These are phyloP conservation scores for Pan paniscus DNA, from an alignment of 2,113 vertebrate species.

Conservation along the genomic window DNA sequence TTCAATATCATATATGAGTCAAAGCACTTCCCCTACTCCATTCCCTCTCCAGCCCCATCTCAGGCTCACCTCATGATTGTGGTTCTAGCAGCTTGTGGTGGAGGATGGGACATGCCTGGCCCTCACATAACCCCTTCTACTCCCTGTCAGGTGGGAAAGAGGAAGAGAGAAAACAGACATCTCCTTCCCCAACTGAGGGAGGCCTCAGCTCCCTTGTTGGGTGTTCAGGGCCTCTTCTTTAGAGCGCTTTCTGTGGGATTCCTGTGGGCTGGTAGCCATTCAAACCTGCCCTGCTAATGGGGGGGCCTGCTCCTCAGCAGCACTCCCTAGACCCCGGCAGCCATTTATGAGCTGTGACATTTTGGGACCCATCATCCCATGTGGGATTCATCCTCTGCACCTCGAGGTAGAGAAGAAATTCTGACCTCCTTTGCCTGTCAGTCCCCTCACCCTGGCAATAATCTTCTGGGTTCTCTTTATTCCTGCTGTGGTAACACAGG, in stretches of 20 bases:
- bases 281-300: not conserved
- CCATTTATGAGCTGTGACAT: not conserved
- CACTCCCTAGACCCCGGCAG: not conserved
- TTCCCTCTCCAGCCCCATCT: not conserved
- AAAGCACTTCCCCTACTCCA: not conserved
- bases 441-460: not conserved
- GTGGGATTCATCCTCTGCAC: not conserved
- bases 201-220: not conserved
- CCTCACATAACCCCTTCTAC: not conserved
- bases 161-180: not conserved
- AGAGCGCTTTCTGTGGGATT: not conserved
- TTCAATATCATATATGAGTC: not conserved
- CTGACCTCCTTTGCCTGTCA: not conserved
- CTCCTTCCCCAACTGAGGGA: not conserved
- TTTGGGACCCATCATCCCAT: not conserved
- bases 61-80: not conserved
- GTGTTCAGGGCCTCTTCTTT: not conserved
- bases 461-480: not conserved
- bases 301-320: not conserved
- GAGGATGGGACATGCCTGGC: not conserved
- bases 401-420: not conserved
- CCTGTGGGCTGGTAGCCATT: not conserved
- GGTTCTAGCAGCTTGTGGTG: not conserved
- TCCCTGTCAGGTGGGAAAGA: not conserved
- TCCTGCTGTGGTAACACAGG: not conserved